Percentiles rank a stretch among this genome's conserved stretches.
Evolutionary conservation across 2,113 vertebrate species (phyloP).

Genomic region (Sciurus niger): DNA sequence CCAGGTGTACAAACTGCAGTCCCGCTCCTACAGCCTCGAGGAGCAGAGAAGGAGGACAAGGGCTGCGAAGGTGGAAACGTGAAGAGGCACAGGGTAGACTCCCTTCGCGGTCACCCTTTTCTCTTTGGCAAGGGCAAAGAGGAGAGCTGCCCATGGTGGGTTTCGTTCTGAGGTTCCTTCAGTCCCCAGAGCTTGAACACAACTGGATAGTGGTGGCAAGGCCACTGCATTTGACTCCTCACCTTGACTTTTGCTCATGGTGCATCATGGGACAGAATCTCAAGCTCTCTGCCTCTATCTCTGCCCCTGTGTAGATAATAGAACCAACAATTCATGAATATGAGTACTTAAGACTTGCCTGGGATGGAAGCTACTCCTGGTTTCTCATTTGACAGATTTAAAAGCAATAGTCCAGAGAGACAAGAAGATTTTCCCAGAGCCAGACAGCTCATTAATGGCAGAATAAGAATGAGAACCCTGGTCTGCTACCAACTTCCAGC

Average conservation of each 20-base stretch:
- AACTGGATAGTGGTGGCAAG: not conserved
- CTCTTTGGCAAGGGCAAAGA: not conserved
- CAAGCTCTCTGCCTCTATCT: not conserved
- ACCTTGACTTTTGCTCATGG: not conserved
- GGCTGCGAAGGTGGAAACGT: not conserved
- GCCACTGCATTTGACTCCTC: not conserved
- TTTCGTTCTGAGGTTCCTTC: not conserved
- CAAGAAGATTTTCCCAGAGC: constrained; percentile 17
- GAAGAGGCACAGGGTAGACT: not conserved
- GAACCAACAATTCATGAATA: not conserved
- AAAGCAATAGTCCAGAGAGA: constrained; percentile 59
- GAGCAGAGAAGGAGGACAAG: not conserved
- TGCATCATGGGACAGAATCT: not conserved
- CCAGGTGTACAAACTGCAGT: not conserved
- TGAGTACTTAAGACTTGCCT: not conserved
- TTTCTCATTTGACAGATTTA: constrained; percentile 45
- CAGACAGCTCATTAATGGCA: constrained; percentile 58
- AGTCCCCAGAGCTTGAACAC: not conserved
- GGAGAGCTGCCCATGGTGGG: not conserved
- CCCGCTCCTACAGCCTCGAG: not conserved
- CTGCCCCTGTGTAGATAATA: not conserved
- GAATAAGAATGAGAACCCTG: constrained; percentile 41
- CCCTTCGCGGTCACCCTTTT: not conserved
- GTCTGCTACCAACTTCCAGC: constrained; percentile 51
- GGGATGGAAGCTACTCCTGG: not conserved